Percentiles rank a stretch among this genome's conserved stretches.
Evolutionary conservation across 2,888 invertebrate species (phyloP).

Genomic region (Sarcophaga caerulescens): DNA sequence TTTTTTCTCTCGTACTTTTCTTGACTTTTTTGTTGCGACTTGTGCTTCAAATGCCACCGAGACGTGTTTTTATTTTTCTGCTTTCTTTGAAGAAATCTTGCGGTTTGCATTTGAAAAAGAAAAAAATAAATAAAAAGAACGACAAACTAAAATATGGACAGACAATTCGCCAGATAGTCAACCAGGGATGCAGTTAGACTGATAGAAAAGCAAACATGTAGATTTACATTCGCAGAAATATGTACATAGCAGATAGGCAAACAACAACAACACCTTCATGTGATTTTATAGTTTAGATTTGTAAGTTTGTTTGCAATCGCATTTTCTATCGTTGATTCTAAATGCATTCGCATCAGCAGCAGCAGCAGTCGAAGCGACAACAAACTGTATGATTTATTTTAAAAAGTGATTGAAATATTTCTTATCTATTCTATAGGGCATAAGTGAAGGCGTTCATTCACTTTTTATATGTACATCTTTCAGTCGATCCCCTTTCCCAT

Average conservation of each 20-base stretch:
- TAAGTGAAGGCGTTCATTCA: neutral
- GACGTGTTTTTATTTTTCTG: slow-evolving; percentile 12
- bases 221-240: neutral
- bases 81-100: slow-evolving; percentile 36
- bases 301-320: neutral
- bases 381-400: slow-evolving; percentile 23
- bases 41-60: slow-evolving; percentile 25
- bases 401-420: slow-evolving; percentile 42
- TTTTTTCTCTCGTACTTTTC: slow-evolving; percentile 7
- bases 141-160: neutral
- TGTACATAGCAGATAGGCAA: neutral
- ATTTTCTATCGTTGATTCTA: slow-evolving; percentile 9
- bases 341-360: neutral
- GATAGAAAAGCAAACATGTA: neutral
- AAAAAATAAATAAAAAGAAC: neutral
- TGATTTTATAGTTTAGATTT: slow-evolving; percentile 23
- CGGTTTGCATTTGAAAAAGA: slow-evolving; percentile 22
- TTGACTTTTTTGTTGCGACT: slow-evolving; percentile 8
- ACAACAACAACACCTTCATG: slow-evolving; percentile 35
- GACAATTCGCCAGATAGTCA: too few species aligned
- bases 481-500: neutral
- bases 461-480: neutral
- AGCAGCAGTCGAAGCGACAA: neutral
- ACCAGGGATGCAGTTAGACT: too few species aligned
- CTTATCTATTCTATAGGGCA: slow-evolving; percentile 38